phyloP scores from a whole-genome alignment of 2,113 vertebrate genomes.

The Gyps fulvus region DNA sequence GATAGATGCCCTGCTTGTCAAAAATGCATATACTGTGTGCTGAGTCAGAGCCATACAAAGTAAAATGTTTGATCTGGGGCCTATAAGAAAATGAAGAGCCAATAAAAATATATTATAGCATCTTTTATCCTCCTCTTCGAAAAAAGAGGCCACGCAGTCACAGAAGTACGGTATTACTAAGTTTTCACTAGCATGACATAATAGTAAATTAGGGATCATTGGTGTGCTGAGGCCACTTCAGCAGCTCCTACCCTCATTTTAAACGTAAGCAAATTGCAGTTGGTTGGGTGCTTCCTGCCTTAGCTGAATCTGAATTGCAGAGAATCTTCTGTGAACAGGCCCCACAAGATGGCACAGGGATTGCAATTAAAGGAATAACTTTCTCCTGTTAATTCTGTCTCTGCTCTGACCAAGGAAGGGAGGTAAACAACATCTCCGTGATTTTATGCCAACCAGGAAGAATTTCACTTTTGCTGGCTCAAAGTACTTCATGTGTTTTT shows the following conservation, averaged over 20 bases:
- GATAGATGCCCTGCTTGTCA: not conserved
- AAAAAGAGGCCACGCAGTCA: not conserved
- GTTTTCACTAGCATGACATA: not conserved
- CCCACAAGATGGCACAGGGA: not conserved
- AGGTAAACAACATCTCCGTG: not conserved
- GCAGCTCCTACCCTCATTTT: not conserved
- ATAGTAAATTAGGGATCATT: not conserved
- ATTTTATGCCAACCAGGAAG: slow-evolving; percentile 23
- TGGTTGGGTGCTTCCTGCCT: not conserved
- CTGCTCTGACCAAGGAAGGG: not conserved
- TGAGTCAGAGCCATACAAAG: not conserved
- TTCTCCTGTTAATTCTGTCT: not conserved
- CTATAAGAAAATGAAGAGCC: not conserved
- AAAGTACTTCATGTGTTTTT: not conserved
- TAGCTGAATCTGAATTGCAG: not conserved
- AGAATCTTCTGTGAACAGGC: not conserved
- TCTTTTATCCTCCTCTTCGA: not conserved
- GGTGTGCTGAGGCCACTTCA: not conserved
- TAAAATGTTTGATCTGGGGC: not conserved
- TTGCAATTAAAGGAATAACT: not conserved
- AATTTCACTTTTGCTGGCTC: slow-evolving; percentile 16
- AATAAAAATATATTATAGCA: not conserved
- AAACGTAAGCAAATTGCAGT: not conserved
- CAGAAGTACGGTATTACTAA: not conserved
- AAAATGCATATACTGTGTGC: not conserved